Conservation (phyloP, 2,888 invertebrate genomes). For the Dryococelus australis region DNA sequence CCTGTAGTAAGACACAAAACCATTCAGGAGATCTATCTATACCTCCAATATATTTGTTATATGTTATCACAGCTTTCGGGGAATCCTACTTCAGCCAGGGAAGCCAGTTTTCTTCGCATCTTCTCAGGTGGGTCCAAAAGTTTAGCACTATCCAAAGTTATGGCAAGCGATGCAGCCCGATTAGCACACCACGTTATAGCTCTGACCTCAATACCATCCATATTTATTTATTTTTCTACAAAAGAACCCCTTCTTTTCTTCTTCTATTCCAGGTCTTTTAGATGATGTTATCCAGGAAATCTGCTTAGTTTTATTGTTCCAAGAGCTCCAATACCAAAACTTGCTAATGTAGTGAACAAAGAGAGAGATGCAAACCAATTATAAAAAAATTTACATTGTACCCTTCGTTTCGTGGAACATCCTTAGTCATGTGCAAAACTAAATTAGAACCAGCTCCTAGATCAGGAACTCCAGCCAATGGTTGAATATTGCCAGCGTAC, state of each 20-base stretch:
- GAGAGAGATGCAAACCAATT: not conserved
- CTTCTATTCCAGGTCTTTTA: not conserved
- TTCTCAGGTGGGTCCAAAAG: not conserved
- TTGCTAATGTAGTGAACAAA: not conserved
- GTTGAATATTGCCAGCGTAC: conserved; percentile 13
- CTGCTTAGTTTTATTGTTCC: not conserved
- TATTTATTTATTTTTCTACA: conserved; percentile 23
- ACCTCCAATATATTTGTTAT: conserved; percentile 32
- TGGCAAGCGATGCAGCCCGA: not conserved
- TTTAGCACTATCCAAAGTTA: conserved; percentile 24
- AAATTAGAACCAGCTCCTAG: conserved; percentile 17
- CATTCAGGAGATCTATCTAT: conserved; percentile 34
- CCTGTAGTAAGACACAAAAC: conserved; percentile 35
- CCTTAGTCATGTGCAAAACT: not conserved
- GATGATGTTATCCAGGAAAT: conserved; percentile 18
- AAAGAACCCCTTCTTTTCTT: conserved; percentile 29
- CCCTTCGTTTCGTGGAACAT: not conserved
- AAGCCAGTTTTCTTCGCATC: not conserved
- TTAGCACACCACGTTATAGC: conserved; percentile 31
- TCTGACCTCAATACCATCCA: conserved; percentile 23
- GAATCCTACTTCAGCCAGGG: not conserved
- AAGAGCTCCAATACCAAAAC: not conserved
- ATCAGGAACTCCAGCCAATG: not conserved
- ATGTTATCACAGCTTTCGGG: not conserved
- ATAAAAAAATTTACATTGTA: not conserved